Conservation (phyloP, 1,140 invertebrate genomes). For the Zaprionus lachaisei region DNA sequence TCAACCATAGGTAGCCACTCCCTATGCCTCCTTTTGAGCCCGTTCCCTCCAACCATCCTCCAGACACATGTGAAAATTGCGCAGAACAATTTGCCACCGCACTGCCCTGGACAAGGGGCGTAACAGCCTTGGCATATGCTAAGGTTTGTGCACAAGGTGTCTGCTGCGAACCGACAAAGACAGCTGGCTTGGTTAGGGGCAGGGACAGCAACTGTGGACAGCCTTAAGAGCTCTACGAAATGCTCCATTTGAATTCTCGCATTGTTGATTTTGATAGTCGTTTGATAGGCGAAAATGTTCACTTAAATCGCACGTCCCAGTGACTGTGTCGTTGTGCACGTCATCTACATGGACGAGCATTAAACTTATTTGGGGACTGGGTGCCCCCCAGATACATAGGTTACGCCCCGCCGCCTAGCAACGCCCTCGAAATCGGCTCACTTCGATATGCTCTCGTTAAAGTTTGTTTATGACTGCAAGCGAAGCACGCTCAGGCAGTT, state of each 20-base stretch:
- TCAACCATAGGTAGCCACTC: background rate
- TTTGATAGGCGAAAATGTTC: conserved; percentile 31
- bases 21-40: too few relatives aligned
- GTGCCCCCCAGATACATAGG: background rate
- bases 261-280: conserved; percentile 14
- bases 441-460: conserved; percentile 34
- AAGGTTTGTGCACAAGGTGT: conserved; percentile 10
- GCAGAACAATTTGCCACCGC: conserved; percentile 4
- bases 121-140: conserved; percentile 23
- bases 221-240: background rate
- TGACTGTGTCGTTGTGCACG: conserved; percentile 27
- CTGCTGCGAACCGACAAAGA: background rate
- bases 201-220: background rate
- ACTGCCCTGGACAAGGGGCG: conserved; percentile 14
- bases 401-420: conserved; percentile 54
- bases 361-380: background rate
- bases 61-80: conserved; percentile 29
- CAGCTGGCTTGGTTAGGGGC: too few relatives aligned
- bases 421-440: conserved; percentile 61
- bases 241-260: background rate
- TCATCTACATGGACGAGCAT: conserved; percentile 19
- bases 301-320: conserved; percentile 68
- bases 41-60: too few relatives aligned
- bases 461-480: conserved; percentile 66
- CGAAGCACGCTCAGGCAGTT: background rate